phyloP scores from a whole-genome alignment of 2,888 invertebrate genomes.

The Caradrina kadenii region DNA sequence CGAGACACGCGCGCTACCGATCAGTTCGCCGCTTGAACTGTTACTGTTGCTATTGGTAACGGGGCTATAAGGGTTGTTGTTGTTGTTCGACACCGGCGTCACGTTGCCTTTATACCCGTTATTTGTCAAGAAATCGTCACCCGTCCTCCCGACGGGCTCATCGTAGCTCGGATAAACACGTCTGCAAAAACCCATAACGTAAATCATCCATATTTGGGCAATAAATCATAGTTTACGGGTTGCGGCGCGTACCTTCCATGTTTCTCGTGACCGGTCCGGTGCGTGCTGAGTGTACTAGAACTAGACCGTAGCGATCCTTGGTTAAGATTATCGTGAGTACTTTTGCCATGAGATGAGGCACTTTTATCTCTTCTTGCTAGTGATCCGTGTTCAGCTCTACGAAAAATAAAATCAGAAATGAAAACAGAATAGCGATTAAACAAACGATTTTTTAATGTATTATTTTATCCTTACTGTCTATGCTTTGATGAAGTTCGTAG shows the following conservation, averaged over 20 bases:
- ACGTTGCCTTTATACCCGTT: slow-evolving; percentile 85
- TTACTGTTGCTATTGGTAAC: slow-evolving; percentile 89
- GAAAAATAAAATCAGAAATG: neutral
- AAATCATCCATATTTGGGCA: slow-evolving; percentile 61
- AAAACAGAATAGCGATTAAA: neutral
- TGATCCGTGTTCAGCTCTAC: slow-evolving; percentile 82
- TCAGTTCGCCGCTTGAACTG: slow-evolving; percentile 88
- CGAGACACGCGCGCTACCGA: slow-evolving; percentile 91
- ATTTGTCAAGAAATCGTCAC: slow-evolving; percentile 85
- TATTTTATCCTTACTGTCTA: slow-evolving; percentile 75
- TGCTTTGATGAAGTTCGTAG: slow-evolving; percentile 87
- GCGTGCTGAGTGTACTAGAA: slow-evolving; percentile 88
- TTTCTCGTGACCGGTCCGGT: slow-evolving; percentile 60
- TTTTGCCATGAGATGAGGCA: slow-evolving; percentile 80
- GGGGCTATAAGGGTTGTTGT: slow-evolving; percentile 88
- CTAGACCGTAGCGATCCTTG: slow-evolving; percentile 91
- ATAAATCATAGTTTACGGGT: slow-evolving; percentile 56
- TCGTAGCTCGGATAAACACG: slow-evolving; percentile 86
- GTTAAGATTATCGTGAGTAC: slow-evolving; percentile 78
- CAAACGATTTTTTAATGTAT: neutral
- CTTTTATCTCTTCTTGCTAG: slow-evolving; percentile 85
- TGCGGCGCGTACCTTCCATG: slow-evolving; percentile 59
- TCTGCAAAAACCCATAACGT: slow-evolving; percentile 74
- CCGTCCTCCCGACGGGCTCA: slow-evolving; percentile 77
- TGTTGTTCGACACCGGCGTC: slow-evolving; percentile 82